Base-by-base conservation (phyloP, 2,888 invertebrate species). In the Diarsia mendica region DNA sequence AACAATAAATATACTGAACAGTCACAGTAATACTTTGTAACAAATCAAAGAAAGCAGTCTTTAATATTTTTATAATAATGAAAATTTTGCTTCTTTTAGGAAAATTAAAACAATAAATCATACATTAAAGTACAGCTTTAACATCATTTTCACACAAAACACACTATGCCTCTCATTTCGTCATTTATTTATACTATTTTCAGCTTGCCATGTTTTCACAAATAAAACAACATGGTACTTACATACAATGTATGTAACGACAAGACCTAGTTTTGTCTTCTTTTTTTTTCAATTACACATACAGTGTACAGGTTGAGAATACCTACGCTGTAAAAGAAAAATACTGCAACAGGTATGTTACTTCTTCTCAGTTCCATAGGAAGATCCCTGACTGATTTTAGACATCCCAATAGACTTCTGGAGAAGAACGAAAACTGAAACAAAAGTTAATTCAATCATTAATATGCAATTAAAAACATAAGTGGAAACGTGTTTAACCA, bases 341-440 rank as follows among this genome's bases (percentile, higher is more conserved):
- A 88, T 89, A 89, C 87, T 89, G 85, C 75, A 82, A 86, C 80
- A 79, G 84, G 86, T 85, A 86, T 77, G 82, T 91, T 97, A 97
- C 87, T 97, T 96, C 78, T 97, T 97, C 82, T 95, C 97, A 70
- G 97, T 96, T 82, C 98, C 98, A 91, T 98, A 99, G 10, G 98
- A 98, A 48, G 98, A 98, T 58, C 97, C 98, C 94, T 98, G 98
- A 91, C 98, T 98, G 88, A 98, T 98, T 94, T 98, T 97, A 2
- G 98, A 98, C 97, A 98, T 98, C 70, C 98, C 98, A 89, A 99
- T 98, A 65, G 98, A 97, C 93, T 98, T 98, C 89, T 98, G 97
- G 94, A 98, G 97, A 46, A 98, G 95, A 85, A 98, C 93, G 93
- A 97, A 98, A 95, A 98, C 98, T 98, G 97, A 83, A 97, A 97